Evolutionary conservation across 2,888 invertebrate genomes (phyloP).

Genomic region (Acronicta alni): DNA sequence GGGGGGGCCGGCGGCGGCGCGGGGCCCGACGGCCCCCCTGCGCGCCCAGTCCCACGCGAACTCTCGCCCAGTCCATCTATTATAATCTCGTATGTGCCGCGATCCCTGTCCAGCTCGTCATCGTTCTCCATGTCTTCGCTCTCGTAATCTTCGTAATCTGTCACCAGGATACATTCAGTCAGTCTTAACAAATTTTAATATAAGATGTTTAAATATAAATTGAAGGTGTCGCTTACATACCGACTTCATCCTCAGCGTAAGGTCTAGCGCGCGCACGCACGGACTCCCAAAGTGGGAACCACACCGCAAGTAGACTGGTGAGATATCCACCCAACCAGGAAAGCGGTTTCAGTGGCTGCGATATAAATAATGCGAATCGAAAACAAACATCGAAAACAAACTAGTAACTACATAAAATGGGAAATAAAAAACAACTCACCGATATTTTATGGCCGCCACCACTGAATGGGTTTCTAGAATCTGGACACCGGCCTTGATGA

Average conservation of each 20-base stretch:
- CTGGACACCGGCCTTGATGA: slow-evolving; percentile 96
- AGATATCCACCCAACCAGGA: slow-evolving; percentile 89
- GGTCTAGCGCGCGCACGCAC: slow-evolving; percentile 74
- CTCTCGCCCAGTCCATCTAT: slow-evolving; percentile 74
- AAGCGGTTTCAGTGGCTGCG: slow-evolving; percentile 88
- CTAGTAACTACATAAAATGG: neutral
- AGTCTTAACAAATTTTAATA: neutral
- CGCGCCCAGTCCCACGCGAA: slow-evolving; percentile 77
- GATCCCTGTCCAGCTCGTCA: slow-evolving; percentile 77
- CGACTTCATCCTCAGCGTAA: slow-evolving; percentile 87
- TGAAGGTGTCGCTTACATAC: slow-evolving; percentile 59
- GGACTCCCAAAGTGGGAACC: slow-evolving; percentile 85
- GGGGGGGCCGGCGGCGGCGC: slow-evolving; percentile 85
- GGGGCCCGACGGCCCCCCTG: slow-evolving; percentile 65
- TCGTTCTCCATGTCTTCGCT: slow-evolving; percentile 77
- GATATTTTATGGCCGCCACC: slow-evolving; percentile 80
- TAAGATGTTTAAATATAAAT: no score
- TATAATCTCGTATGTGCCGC: slow-evolving; percentile 85
- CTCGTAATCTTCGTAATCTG: slow-evolving; percentile 86
- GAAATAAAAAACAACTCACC: slow-evolving; percentile 55
- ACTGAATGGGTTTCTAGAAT: slow-evolving; percentile 91
- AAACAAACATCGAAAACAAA: neutral
- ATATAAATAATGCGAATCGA: slow-evolving; percentile 32
- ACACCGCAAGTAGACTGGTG: slow-evolving; percentile 82
- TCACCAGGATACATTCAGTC: slow-evolving; percentile 2